phyloP scores from a whole-genome alignment of 2,888 invertebrate species.

The Catocala fraxini region DNA sequence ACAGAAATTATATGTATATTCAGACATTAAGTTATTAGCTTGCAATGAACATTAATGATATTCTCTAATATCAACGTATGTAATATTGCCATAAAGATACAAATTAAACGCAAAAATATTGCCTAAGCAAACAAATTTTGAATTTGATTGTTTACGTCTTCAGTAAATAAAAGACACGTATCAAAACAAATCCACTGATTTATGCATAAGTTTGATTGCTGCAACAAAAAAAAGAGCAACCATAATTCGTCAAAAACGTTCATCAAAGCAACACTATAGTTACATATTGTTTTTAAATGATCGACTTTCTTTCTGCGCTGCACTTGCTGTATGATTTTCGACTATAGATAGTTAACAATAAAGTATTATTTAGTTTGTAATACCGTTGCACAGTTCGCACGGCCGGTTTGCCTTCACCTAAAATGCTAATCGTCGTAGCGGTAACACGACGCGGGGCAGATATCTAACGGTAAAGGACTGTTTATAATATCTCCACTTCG shows the following conservation, averaged over 20 bases:
- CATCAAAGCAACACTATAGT: conserved; percentile 5
- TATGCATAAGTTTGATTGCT: background rate
- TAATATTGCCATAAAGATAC: background rate
- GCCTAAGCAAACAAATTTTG: no score
- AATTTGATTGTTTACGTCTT: no score
- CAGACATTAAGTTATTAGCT: no score
- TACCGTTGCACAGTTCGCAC: conserved; percentile 32
- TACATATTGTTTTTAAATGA: conserved; percentile 24
- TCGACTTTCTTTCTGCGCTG: conserved; percentile 44
- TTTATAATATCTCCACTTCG: conserved; percentile 38
- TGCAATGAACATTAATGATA: no score
- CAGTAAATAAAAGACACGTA: no score
- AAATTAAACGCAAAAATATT: background rate
- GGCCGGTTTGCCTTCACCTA: conserved; percentile 81
- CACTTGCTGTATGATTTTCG: conserved; percentile 7
- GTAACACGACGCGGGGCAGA: conserved; percentile 54
- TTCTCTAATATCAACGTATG: no score
- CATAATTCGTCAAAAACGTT: background rate
- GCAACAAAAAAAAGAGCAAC: background rate
- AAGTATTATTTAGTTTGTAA: conserved; percentile 25
- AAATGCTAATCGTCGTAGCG: conserved; percentile 74
- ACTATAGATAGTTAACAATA: conserved; percentile 2
- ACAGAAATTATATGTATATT: no score
- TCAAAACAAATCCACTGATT: no score
- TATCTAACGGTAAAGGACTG: conserved; percentile 75